Evolutionary conservation across 2,797 vertebrate species (phyloP).

Genomic region (Sebastiscus albofasciatus): DNA sequence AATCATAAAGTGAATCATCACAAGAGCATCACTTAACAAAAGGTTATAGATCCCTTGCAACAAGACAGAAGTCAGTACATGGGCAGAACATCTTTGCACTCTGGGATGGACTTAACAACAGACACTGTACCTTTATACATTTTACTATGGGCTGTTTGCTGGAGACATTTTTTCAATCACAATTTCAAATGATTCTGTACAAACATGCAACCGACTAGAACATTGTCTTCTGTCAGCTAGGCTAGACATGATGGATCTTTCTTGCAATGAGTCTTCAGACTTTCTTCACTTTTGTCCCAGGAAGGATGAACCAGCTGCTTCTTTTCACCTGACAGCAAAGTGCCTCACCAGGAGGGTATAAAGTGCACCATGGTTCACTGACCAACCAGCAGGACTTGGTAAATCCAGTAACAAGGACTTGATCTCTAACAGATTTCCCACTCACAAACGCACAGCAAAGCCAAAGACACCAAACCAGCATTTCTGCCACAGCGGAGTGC

Average conservation of each 20-base stretch:
- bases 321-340: background rate
- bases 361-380: background rate
- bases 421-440: constrained; percentile 3
- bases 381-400: background rate
- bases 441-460: background rate
- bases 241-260: background rate
- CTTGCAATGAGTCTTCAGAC: background rate
- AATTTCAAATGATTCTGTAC: background rate
- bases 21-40: background rate
- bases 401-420: background rate
- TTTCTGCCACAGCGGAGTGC: background rate
- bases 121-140: background rate
- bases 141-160: background rate
- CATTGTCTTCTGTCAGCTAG: background rate
- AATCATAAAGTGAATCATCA: background rate
- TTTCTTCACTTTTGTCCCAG: background rate
- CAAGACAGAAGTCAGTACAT: background rate
- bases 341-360: background rate
- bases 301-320: constrained; percentile 1
- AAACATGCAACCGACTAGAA: background rate
- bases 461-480: background rate
- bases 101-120: background rate
- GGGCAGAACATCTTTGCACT: background rate
- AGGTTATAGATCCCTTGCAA: background rate
- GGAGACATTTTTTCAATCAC: background rate